Evolutionary conservation across 1,140 invertebrate species (phyloP), one percentile per base, ranked within the genome.

Genomic region (Choristoneura fumiferana): DNA sequence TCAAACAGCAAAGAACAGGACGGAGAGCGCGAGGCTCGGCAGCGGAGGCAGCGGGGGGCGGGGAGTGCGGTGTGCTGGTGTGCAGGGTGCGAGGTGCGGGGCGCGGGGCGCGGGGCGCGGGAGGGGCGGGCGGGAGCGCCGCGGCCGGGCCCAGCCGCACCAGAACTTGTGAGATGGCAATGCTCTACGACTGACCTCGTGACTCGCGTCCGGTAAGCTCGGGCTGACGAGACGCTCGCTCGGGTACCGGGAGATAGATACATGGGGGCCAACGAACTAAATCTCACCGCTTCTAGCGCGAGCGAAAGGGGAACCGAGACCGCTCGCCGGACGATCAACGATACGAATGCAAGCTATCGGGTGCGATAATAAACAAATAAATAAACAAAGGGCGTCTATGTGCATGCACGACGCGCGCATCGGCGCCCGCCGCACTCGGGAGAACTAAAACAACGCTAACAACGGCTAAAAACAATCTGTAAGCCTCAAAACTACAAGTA

Each of bases 401-500:
- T 84, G 84, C 84, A 88, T 87, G 85, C 82, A 85, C 81, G 83
- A 78, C 76, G 81, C 80, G 78, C 78, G 71, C 72, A 62, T 77
- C 75, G 81, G 81, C 83, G 85, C 85, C 81, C 79, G 85, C 78
- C 84, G 85, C 85, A 85, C 85, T 83, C 81, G 78, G 80, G 79
- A 84, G 67, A 88, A 89, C 89, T 89, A 90, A 90, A 88, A 90
- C 81, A 88, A 89, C 82, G 87, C 87, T 89, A 89, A 85, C 79
- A 89, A 87, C 84, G 86, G 86, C 83, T 86, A 86, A 90, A 85
- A 89, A 90, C 86, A 89, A 87, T 89, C 83, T 81, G 82, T 81
- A 90, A 90, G 89, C 89, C 89, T 90, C 89, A 90, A 90, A 85
- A 91, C 91, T 92, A 92, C 91, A 90, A 87, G 87, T 91, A 89